Evolutionary conservation across 1,140 invertebrate genomes (phyloP).

Genomic region (Drosophila fuyamai): DNA sequence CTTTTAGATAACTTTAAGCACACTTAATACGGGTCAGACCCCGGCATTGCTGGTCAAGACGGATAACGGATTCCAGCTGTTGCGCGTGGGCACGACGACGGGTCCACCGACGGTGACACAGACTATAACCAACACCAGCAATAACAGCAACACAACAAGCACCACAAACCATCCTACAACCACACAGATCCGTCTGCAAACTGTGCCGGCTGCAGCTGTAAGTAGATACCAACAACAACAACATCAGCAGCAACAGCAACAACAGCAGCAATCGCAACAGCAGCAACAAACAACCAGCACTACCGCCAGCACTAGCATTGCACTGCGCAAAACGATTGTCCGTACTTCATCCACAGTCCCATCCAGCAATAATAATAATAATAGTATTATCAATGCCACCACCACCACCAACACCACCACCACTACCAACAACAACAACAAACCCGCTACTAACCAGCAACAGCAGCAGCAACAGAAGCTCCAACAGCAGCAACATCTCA

Average conservation of each 20-base stretch:
- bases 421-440: conserved; percentile 79
- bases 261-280: conserved; percentile 56
- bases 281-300: conserved; percentile 69
- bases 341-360: conserved; percentile 82
- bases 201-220: conserved; percentile 86
- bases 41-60: conserved; percentile 94
- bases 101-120: conserved; percentile 85
- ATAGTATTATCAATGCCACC: conserved; percentile 59
- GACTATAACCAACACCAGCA: conserved; percentile 76
- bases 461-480: conserved; percentile 60
- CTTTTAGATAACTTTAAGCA: conserved; percentile 92
- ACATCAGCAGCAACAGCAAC: conserved; percentile 48
- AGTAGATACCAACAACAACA: conserved; percentile 85
- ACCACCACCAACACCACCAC: conserved; percentile 64
- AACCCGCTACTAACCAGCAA: conserved; percentile 75
- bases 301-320: conserved; percentile 84
- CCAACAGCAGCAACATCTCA: conserved; percentile 70
- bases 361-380: conserved; percentile 76
- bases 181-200: conserved; percentile 86
- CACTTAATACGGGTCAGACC: conserved; percentile 92
- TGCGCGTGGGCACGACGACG: conserved; percentile 91
- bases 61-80: conserved; percentile 96
- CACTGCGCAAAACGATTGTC: conserved; percentile 87
- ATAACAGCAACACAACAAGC: conserved; percentile 68
- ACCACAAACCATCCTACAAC: conserved; percentile 77